Base-by-base conservation (phyloP, 2,888 invertebrate genomes). In the Euplagia quadripunctaria region DNA sequence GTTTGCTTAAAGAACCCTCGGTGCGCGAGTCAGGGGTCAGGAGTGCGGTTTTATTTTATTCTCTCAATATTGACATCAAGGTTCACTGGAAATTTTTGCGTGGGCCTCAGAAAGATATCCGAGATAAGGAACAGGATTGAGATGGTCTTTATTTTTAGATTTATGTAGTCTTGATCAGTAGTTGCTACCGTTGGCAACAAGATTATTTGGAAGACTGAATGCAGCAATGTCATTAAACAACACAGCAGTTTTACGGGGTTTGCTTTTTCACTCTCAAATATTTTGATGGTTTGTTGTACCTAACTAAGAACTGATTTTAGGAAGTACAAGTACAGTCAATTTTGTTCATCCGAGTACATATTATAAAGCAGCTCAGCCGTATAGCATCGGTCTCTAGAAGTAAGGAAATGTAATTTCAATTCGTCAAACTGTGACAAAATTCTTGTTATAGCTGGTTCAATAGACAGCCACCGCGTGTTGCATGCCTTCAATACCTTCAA, bases 401-500 rank as follows among this genome's bases (percentile, higher is more conserved):
- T 8, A 16, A 16, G 20, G n/a, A 72, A 72, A 67, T 67, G 67
- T 51, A 67, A 31, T 63, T 31, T n/a, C n/a, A n/a, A n/a, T n/a
- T n/a, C n/a, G n/a, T 64, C 43, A 68, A 64, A 72, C 20, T 72
- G 68, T 2, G 64, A 1, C 46, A 72, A 68, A 41, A 72, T 68
- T 46, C 68, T 51, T 0, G 14, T 4, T 4, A 72, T 51, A 12
- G 68, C 58, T 6, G 64, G 64, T 64, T 72, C 72, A 46, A 72
- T 68, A 0, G 68, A 68, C 12, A 69, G 17, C 69, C 73, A 73
- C 2, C 69, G 55, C 9, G 73, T 73, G 43, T 73, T 61, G 66
- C 68, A 74, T 8, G 51, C 43, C n/a, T 68, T 46, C n/a, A 68
- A 43, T 14, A 61, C n/a, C 52, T 64, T 68, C 17, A 70, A 20